phyloP scores from a whole-genome alignment of 2,797 vertebrate genomes.

The Serranus cabrilla region DNA sequence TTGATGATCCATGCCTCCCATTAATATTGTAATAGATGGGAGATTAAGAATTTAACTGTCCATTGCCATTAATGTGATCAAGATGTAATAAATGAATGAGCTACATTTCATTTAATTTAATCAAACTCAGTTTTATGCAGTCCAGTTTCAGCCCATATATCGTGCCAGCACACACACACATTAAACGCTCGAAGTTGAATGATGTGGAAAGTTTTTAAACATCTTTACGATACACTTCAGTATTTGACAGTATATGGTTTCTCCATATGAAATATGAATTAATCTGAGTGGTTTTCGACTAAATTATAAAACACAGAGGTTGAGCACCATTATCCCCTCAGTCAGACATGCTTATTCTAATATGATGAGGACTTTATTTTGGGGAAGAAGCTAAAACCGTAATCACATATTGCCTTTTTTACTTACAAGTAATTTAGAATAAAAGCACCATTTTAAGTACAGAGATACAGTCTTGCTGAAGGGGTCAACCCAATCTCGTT shows the following conservation, averaged over 20 bases:
- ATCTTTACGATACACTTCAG: slow-evolving; percentile 52
- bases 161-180: slow-evolving; percentile 40
- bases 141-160: slow-evolving; percentile 71
- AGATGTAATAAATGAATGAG: slow-evolving; percentile 82
- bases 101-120: slow-evolving; percentile 85
- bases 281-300: slow-evolving; percentile 55
- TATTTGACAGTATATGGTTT: slow-evolving; percentile 8
- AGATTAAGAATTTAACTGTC: slow-evolving; percentile 85
- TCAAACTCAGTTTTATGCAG: slow-evolving; percentile 81
- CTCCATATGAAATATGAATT: slow-evolving; percentile 49
- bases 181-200: slow-evolving; percentile 57
- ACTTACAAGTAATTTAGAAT: slow-evolving; percentile 46
- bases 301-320: slow-evolving; percentile 39
- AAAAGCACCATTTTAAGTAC: slow-evolving; percentile 22
- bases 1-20: slow-evolving; percentile 81
- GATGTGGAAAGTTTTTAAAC: slow-evolving; percentile 68
- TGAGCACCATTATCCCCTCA: slow-evolving; percentile 18
- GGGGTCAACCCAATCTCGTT: slow-evolving; percentile 21
- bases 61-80: slow-evolving; percentile 85
- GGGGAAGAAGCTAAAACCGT: neutral
- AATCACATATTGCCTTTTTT: slow-evolving; percentile 39
- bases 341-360: slow-evolving; percentile 1
- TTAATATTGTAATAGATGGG: slow-evolving; percentile 82
- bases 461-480: slow-evolving; percentile 35
- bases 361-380: slow-evolving; percentile 26